Percentiles rank a stretch among this genome's conserved stretches.
Conservation (phyloP, 2,797 vertebrate species). For the Leuciscus waleckii region DNA sequence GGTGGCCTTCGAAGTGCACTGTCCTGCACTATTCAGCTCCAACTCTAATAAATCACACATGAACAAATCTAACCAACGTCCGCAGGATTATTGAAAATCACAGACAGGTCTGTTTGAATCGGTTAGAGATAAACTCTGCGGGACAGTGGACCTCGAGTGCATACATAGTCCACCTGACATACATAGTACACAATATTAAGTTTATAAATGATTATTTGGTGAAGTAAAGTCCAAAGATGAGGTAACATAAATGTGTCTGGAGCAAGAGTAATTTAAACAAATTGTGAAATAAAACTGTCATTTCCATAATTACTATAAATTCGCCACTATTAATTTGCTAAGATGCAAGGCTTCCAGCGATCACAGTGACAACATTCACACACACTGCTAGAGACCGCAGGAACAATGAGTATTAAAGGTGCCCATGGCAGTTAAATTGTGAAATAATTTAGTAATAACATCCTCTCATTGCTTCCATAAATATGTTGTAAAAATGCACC, state of each 20-base stretch:
- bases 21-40: neutral
- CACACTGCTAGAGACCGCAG: neutral
- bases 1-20: neutral
- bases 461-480: neutral
- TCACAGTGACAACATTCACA: neutral
- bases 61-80: neutral
- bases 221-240: neutral
- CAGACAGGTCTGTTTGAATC: neutral
- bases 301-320: neutral
- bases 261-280: neutral
- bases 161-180: neutral
- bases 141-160: neutral
- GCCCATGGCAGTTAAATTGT: neutral
- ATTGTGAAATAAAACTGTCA: no score
- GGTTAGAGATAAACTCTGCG: neutral
- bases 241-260: neutral
- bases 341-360: no score
- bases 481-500: neutral
- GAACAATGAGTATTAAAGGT: neutral
- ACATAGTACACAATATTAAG: neutral
- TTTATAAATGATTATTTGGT: neutral
- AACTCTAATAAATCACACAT: neutral
- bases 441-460: neutral
- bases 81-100: neutral
- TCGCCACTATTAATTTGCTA: neutral